These are phyloP conservation scores for Mesorhabditis sp. DNA, from an alignment of 2,888 invertebrate genomes.

Conservation along the genomic window DNA sequence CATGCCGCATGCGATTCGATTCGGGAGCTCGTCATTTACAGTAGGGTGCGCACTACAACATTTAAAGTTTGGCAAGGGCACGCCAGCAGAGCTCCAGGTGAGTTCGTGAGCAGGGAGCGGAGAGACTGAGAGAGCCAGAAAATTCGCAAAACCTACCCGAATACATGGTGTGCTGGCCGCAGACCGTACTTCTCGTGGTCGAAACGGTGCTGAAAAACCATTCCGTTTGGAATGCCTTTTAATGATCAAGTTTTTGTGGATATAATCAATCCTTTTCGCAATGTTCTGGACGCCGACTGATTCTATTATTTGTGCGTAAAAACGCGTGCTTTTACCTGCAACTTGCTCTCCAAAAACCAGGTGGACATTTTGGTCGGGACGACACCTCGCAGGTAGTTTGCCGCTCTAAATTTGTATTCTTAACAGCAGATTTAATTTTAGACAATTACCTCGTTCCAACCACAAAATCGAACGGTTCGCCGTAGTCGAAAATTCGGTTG, in stretches of 20 bases:
- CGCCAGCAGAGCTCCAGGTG: not conserved
- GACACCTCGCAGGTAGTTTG: not conserved
- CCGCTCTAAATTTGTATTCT: not conserved
- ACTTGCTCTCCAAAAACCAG: slow-evolving; percentile 20
- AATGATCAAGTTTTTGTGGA: not conserved
- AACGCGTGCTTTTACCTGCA: slow-evolving; percentile 11
- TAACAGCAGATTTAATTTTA: not conserved
- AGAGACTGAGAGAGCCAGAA: not conserved
- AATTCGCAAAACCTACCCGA: slow-evolving; percentile 21
- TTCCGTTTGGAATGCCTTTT: not conserved
- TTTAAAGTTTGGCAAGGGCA: not conserved
- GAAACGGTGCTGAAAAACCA: slow-evolving; percentile 25
- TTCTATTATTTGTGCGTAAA: not conserved
- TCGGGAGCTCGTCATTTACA: slow-evolving; percentile 62
- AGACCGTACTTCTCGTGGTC: slow-evolving; percentile 59
- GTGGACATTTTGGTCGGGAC: slow-evolving; percentile 18
- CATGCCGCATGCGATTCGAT: slow-evolving; percentile 59
- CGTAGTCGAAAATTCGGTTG: slow-evolving; percentile 59
- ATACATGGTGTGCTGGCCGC: slow-evolving; percentile 57
- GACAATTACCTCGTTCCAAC: slow-evolving; percentile 21
- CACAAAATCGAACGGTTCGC: slow-evolving; percentile 35
- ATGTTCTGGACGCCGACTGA: no score
- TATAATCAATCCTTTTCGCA: no score
- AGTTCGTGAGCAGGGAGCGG: not conserved
- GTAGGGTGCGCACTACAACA: slow-evolving; percentile 42